phyloP scores from a whole-genome alignment of 2,113 vertebrate species.

The Pollachius pollachius region DNA sequence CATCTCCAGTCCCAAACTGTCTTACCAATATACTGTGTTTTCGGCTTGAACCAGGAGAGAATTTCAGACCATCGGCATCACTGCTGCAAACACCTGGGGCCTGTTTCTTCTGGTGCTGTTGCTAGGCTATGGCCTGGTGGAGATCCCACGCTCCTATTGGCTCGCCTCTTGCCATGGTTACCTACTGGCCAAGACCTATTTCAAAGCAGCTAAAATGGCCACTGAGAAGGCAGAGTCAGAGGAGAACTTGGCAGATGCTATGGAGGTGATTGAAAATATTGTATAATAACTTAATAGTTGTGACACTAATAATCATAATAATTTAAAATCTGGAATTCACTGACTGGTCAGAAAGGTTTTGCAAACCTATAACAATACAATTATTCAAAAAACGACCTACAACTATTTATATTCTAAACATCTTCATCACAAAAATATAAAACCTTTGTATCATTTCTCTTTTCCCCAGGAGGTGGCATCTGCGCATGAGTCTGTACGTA shows the following conservation, averaged over 20 bases:
- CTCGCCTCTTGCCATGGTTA: constrained; percentile 82
- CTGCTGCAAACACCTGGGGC: constrained; percentile 94
- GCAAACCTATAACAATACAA: neutral
- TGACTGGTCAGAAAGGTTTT: neutral
- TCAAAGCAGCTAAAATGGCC: constrained; percentile 88
- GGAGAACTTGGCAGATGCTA: constrained; percentile 88
- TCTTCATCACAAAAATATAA: neutral
- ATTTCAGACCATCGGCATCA: constrained; percentile 89
- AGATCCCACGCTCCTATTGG: constrained; percentile 93
- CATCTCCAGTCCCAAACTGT: neutral
- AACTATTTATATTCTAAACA: too few relatives aligned
- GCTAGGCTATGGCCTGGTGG: constrained; percentile 90
- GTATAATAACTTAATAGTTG: neutral
- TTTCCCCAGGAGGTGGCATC: constrained; percentile 81
- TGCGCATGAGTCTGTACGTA: constrained; percentile 78
- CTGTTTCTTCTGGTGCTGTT: constrained; percentile 91
- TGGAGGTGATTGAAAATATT: constrained; percentile 75
- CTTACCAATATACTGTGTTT: too few relatives aligned
- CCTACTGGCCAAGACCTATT: constrained; percentile 86
- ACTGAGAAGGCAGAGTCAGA: constrained; percentile 88
- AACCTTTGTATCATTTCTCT: neutral
- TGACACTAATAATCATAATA: neutral
- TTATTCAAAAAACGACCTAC: neutral
- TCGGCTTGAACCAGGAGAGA: constrained; percentile 71
- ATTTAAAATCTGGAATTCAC: neutral